Percentiles rank a stretch among this genome's conserved stretches.
phyloP scores from a whole-genome alignment of 1,140 invertebrate genomes.

The Matsumurasca onukii region DNA sequence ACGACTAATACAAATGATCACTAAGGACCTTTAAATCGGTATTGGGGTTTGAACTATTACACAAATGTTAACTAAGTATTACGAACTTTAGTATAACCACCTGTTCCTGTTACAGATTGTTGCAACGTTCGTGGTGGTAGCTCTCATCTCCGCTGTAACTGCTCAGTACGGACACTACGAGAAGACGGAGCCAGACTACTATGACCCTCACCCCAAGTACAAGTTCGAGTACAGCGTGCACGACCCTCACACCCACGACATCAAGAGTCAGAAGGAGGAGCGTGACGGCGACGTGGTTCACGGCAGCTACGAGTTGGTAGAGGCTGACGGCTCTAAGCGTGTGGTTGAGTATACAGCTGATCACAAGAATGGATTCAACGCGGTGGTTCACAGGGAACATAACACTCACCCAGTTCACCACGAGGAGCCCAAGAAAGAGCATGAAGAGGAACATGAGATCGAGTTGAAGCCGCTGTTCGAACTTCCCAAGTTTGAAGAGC shows the following conservation, averaged over 20 bases:
- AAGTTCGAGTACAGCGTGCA: slow-evolving; percentile 55
- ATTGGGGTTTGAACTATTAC: too few relatives aligned
- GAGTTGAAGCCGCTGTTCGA: slow-evolving; percentile 23
- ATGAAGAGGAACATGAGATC: slow-evolving; percentile 12
- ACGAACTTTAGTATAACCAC: too few relatives aligned
- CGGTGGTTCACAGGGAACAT: too few relatives aligned
- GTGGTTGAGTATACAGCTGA: too few relatives aligned
- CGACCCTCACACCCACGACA: slow-evolving; percentile 56
- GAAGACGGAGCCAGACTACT: background rate
- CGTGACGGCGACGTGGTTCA: too few relatives aligned
- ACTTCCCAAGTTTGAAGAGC: slow-evolving; percentile 20
- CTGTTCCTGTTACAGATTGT: background rate
- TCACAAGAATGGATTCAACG: too few relatives aligned
- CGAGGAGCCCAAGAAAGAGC: slow-evolving; percentile 1
- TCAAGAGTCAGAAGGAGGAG: too few relatives aligned
- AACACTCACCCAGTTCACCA: slow-evolving; percentile 57
- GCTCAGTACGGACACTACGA: slow-evolving; percentile 25
- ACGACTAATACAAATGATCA: too few relatives aligned
- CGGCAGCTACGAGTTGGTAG: too few relatives aligned
- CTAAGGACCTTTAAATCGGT: too few relatives aligned
- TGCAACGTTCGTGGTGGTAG: background rate
- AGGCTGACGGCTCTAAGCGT: too few relatives aligned
- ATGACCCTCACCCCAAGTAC: slow-evolving; percentile 48
- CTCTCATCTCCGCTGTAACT: background rate
- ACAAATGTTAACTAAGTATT: too few relatives aligned